Percentiles rank a stretch among this genome's conserved stretches.
phyloP scores from a whole-genome alignment of 2,113 vertebrate genomes.

The Lamprotornis superbus region DNA sequence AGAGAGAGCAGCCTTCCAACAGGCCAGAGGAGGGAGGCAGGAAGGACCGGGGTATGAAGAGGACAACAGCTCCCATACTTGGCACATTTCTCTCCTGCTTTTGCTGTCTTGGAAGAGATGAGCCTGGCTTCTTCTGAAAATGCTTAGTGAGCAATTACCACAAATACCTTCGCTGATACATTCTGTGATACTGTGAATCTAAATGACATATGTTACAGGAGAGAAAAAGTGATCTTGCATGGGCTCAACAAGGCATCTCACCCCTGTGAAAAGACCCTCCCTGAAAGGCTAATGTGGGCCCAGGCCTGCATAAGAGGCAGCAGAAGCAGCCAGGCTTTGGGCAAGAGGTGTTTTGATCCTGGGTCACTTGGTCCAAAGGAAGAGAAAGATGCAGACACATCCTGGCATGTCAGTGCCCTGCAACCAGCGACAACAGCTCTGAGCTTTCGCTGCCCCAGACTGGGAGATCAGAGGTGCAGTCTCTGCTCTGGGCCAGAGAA shows the following conservation, averaged over 20 bases:
- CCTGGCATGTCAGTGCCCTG: neutral
- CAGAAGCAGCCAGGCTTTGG: neutral
- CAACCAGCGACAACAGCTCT: neutral
- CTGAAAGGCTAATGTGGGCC: neutral
- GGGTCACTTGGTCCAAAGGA: neutral
- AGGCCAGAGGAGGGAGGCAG: neutral
- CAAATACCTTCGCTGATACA: neutral
- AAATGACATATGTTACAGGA: neutral
- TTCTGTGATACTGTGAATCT: neutral
- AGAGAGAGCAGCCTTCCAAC: neutral
- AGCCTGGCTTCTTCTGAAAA: slow-evolving; percentile 2
- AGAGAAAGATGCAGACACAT: neutral
- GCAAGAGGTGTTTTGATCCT: neutral
- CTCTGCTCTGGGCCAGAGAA: neutral
- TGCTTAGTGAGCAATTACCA: neutral
- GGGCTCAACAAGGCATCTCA: neutral
- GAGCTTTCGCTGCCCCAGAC: neutral
- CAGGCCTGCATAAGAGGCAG: neutral
- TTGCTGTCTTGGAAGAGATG: neutral
- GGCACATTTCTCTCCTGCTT: neutral
- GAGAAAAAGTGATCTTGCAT: neutral
- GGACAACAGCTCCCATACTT: neutral
- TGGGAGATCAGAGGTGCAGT: neutral
- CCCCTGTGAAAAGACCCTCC: neutral
- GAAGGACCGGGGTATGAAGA: neutral